Conservation (phyloP, 2,113 vertebrate species). For the Ginglymostoma cirratum region DNA sequence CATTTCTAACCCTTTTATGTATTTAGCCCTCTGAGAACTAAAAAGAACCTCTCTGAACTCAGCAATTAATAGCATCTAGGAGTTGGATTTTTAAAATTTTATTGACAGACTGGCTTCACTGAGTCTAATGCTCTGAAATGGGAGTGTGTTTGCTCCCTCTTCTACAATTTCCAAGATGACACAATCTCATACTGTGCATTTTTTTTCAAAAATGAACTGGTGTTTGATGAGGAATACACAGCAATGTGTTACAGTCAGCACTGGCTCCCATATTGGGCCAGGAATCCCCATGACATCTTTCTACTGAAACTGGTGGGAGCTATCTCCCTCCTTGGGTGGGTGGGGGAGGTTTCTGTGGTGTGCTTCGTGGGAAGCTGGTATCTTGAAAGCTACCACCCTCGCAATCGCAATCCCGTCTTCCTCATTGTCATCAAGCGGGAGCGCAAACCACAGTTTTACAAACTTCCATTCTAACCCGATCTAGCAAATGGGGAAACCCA, state of each 20-base stretch:
- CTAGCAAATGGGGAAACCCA: neutral
- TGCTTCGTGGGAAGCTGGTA: neutral
- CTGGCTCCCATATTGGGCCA: neutral
- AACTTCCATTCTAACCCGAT: neutral
- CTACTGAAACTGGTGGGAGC: neutral
- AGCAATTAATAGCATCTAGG: conserved; percentile 27
- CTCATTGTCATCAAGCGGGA: neutral
- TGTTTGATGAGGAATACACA: neutral
- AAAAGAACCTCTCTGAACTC: conserved; percentile 31
- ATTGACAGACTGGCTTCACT: conserved; percentile 6
- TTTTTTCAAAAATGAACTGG: neutral
- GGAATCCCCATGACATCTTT: neutral
- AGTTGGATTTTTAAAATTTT: conserved; percentile 26
- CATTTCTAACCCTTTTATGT: conserved; percentile 34
- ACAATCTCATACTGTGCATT: neutral
- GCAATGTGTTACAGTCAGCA: neutral
- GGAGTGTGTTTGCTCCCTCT: neutral
- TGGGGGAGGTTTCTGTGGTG: neutral
- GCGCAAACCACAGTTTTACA: neutral
- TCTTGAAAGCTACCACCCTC: neutral
- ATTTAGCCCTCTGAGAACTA: conserved; percentile 16
- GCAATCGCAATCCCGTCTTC: neutral
- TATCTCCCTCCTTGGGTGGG: neutral
- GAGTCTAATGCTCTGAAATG: neutral
- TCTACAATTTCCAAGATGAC: neutral